Evolutionary conservation across 1,140 invertebrate genomes (phyloP).

Genomic region (Drosophila kanapiae): DNA sequence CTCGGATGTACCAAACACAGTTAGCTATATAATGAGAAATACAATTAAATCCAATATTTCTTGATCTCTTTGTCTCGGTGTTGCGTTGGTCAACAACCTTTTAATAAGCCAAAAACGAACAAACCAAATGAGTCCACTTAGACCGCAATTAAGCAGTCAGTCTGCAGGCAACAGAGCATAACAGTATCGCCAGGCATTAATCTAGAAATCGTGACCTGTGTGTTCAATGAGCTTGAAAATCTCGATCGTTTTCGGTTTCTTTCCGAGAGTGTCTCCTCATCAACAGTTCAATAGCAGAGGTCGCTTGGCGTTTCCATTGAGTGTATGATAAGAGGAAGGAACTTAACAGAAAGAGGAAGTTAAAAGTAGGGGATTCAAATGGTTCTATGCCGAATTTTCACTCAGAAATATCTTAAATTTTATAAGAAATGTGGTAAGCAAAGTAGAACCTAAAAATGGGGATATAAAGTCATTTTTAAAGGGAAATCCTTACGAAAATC

Average conservation of each 20-base stretch:
- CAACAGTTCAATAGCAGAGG: constrained; percentile 48
- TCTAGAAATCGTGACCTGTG: constrained; percentile 58
- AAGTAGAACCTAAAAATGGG: too few relatives aligned
- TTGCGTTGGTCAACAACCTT: constrained; percentile 57
- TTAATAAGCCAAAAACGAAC: constrained; percentile 33
- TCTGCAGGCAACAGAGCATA: constrained; percentile 24
- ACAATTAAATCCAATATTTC: constrained; percentile 32
- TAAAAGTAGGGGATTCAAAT: not conserved
- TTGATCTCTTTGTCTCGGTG: constrained; percentile 10
- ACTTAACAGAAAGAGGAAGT: constrained; percentile 12
- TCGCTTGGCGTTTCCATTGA: constrained; percentile 5
- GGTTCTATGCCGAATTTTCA: not conserved
- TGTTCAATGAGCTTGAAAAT: constrained; percentile 30
- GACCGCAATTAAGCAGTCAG: constrained; percentile 44
- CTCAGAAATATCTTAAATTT: not conserved
- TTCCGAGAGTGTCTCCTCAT: constrained; percentile 36
- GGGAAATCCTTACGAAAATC: too few relatives aligned
- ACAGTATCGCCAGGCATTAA: constrained; percentile 51
- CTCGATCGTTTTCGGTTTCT: constrained; percentile 22
- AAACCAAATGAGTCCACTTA: constrained; percentile 40
- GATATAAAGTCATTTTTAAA: too few relatives aligned
- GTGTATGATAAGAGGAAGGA: constrained; percentile 6
- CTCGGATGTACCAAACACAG: constrained; percentile 15
- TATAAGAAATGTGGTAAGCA: not conserved
- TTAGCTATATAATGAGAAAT: constrained; percentile 21